Conservation (phyloP, 64 coral and sea anemone species). For the Platygyra sinensis region DNA sequence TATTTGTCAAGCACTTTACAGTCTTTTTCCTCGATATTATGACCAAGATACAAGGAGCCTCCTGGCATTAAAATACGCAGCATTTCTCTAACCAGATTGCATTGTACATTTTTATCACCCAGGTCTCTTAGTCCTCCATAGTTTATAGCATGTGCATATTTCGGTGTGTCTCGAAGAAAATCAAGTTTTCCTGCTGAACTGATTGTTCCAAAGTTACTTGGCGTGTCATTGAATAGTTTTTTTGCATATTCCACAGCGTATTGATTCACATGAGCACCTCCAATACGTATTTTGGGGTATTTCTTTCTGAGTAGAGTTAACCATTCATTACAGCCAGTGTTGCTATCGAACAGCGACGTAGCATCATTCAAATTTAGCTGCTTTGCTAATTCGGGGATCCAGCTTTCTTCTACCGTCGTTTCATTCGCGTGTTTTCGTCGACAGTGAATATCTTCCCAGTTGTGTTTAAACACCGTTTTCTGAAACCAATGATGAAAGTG, state of each 20-base stretch:
- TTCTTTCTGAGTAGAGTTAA: slow-evolving; percentile 52
- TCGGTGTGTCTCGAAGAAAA: background rate
- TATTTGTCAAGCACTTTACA: slow-evolving; percentile 58
- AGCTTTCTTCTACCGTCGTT: slow-evolving; percentile 57
- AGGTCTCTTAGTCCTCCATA: slow-evolving; percentile 82
- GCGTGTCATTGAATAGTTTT: slow-evolving; percentile 74
- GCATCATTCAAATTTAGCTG: slow-evolving; percentile 69
- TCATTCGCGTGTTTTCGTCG: slow-evolving; percentile 52
- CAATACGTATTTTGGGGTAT: slow-evolving; percentile 66
- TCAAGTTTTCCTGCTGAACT: background rate
- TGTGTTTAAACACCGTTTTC: slow-evolving; percentile 83
- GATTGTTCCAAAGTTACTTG: slow-evolving; percentile 53
- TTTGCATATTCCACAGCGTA: slow-evolving; percentile 92
- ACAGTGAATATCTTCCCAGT: slow-evolving; percentile 88
- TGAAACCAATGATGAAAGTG: slow-evolving; percentile 88
- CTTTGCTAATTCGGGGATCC: slow-evolving; percentile 59
- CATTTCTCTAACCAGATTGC: slow-evolving; percentile 71
- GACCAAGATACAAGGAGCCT: slow-evolving; percentile 78
- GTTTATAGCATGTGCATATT: slow-evolving; percentile 75
- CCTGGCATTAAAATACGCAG: slow-evolving; percentile 76
- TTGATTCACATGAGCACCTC: slow-evolving; percentile 65
- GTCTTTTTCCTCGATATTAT: slow-evolving; percentile 75
- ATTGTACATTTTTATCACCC: slow-evolving; percentile 42
- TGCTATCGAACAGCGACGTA: slow-evolving; percentile 82
- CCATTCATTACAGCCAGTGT: slow-evolving; percentile 90